Conservation (phyloP, 1,140 invertebrate species). For the Drosophila persimilis region DNA sequence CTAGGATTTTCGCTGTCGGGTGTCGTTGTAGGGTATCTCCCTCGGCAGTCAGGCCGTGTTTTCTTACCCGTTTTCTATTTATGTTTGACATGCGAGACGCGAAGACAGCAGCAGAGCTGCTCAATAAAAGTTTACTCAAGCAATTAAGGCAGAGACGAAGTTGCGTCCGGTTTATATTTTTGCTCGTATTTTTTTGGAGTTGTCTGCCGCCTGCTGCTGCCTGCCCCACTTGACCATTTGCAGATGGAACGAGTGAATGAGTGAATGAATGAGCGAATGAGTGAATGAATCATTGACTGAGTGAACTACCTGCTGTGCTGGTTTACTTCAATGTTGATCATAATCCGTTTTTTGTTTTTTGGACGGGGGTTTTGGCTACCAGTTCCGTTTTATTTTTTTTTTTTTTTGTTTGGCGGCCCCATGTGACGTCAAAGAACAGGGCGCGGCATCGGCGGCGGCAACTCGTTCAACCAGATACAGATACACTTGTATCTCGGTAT, state of each 20-base stretch:
- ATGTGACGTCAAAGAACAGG: constrained; percentile 57
- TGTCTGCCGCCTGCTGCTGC: constrained; percentile 45
- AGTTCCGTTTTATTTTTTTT: constrained; percentile 68
- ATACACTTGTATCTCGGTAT: too few relatives aligned
- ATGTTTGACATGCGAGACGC: constrained; percentile 42
- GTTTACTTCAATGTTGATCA: constrained; percentile 62
- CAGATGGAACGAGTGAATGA: constrained; percentile 28
- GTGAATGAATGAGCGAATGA: constrained; percentile 21
- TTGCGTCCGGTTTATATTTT: constrained; percentile 47
- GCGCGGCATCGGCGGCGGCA: constrained; percentile 13
- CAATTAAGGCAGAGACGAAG: constrained; percentile 43
- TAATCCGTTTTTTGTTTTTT: constrained; percentile 25
- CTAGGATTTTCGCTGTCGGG: too few relatives aligned
- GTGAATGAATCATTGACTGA: constrained; percentile 9
- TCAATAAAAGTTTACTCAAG: constrained; percentile 43
- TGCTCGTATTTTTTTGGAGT: constrained; percentile 36
- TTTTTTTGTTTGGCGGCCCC: constrained; percentile 1
- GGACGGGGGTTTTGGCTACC: constrained; percentile 51
- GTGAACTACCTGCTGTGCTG: constrained; percentile 70
- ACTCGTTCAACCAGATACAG: constrained; percentile 6
- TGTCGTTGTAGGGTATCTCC: too few relatives aligned
- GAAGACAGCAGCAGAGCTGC: constrained; percentile 1
- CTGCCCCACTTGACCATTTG: constrained; percentile 47
- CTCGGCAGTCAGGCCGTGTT: too few relatives aligned
- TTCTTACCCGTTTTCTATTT: constrained; percentile 33